Conservation (phyloP, 1,140 invertebrate species). For the Artemia franciscana region DNA sequence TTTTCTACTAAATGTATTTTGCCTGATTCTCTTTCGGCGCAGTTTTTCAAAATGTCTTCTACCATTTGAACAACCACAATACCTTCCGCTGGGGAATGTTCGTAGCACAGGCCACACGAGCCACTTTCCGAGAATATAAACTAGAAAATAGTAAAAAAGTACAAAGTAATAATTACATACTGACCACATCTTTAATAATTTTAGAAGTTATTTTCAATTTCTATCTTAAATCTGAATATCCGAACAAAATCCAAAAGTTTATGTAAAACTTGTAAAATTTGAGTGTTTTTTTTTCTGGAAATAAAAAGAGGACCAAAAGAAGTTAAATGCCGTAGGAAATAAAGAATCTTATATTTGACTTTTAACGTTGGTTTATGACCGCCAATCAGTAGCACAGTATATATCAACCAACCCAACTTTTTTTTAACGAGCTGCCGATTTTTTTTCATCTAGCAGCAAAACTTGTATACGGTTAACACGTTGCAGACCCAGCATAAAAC, state of each 20-base stretch:
- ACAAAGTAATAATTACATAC: neutral
- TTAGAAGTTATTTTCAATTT: neutral
- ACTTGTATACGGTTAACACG: too few species aligned
- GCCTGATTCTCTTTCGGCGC: neutral
- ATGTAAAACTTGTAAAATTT: neutral
- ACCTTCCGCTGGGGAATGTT: conserved; percentile 91
- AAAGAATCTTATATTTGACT: too few species aligned
- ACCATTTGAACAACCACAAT: conserved; percentile 69
- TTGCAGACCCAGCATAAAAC: too few species aligned
- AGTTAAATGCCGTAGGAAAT: neutral
- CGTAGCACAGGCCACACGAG: conserved; percentile 77
- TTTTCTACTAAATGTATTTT: neutral
- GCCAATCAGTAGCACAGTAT: too few species aligned
- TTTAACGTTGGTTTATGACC: too few species aligned
- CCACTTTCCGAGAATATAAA: conserved; percentile 69
- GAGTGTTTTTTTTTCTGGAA: neutral
- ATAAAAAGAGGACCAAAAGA: neutral
- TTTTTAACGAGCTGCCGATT: too few species aligned
- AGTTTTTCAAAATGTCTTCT: conserved; percentile 23
- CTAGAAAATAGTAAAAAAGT: too few species aligned
- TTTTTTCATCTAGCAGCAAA: too few species aligned
- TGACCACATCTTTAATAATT: neutral
- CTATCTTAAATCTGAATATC: neutral
- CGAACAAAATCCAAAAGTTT: neutral
- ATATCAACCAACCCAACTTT: too few species aligned